Percentiles rank a stretch among this genome's conserved stretches.
Conservation (phyloP, 2,888 invertebrate genomes). For the Pteria penguin region DNA sequence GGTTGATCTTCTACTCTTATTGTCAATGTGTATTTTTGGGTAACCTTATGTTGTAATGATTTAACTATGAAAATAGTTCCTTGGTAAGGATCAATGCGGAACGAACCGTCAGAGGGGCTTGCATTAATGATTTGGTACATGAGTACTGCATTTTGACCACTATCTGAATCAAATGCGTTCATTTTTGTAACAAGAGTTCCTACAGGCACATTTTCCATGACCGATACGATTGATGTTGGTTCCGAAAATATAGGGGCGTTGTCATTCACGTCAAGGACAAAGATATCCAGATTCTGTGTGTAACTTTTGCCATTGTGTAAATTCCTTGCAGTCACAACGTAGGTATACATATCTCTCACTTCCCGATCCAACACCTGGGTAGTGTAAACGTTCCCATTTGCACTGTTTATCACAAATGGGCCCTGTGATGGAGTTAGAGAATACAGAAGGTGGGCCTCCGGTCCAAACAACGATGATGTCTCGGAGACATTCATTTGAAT, state of each 20-base stretch:
- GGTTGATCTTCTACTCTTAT: too few relatives aligned
- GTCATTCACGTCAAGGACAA: slow-evolving; percentile 96
- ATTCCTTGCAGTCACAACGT: neutral
- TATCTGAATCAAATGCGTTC: slow-evolving; percentile 93
- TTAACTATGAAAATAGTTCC: neutral
- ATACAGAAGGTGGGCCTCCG: neutral
- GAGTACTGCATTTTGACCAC: neutral
- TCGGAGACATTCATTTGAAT: too few relatives aligned
- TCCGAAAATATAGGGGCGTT: slow-evolving; percentile 94
- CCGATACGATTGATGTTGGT: slow-evolving; percentile 91
- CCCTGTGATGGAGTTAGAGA: neutral
- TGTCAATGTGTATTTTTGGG: neutral
- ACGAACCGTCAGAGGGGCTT: neutral
- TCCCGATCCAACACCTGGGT: neutral
- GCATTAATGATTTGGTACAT: neutral
- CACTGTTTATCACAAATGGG: neutral
- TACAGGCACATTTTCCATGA: slow-evolving; percentile 97
- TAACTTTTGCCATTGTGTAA: neutral
- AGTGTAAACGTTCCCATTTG: neutral
- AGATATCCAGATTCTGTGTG: slow-evolving; percentile 85
- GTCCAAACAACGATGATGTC: too few relatives aligned
- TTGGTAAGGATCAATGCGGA: neutral
- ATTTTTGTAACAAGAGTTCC: slow-evolving; percentile 95
- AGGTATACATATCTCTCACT: neutral
- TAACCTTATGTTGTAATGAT: neutral